Evolutionary conservation across 2,888 invertebrate genomes (phyloP).

Genomic region (Drosophila diplacantha): DNA sequence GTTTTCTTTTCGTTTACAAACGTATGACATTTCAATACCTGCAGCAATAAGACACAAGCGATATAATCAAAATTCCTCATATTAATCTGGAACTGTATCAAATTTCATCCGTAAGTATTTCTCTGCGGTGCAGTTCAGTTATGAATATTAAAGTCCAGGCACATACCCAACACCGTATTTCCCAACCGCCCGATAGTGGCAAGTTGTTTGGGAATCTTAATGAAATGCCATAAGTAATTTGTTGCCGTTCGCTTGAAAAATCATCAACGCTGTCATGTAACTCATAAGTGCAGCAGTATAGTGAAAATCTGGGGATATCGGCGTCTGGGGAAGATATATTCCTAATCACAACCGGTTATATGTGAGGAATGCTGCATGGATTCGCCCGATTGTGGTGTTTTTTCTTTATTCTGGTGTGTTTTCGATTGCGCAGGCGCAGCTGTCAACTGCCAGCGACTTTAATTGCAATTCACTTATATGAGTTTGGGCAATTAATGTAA

Average conservation of each 20-base stretch:
- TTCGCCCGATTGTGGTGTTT: slow-evolving; percentile 30
- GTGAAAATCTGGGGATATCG: background rate
- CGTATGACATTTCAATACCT: slow-evolving; percentile 4
- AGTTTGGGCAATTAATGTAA: slow-evolving; percentile 7
- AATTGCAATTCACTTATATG: slow-evolving; percentile 24
- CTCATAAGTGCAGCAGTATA: slow-evolving; percentile 29
- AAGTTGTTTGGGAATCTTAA: slow-evolving; percentile 27
- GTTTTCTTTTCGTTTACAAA: background rate
- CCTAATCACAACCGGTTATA: slow-evolving; percentile 45
- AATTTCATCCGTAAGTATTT: slow-evolving; percentile 1
- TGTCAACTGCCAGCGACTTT: slow-evolving; percentile 31
- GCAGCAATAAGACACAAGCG: background rate
- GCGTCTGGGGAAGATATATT: slow-evolving; percentile 17
- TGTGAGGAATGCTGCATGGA: slow-evolving; percentile 42
- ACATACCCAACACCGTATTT: slow-evolving; percentile 8
- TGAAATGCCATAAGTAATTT: slow-evolving; percentile 47
- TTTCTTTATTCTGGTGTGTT: slow-evolving; percentile 12
- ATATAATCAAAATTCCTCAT: background rate
- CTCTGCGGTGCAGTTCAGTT: slow-evolving; percentile 1
- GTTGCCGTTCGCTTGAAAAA: slow-evolving; percentile 36
- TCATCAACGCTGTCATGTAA: slow-evolving; percentile 41
- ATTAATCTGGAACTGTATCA: background rate
- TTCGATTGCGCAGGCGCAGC: slow-evolving; percentile 47
- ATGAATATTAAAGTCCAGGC: background rate
- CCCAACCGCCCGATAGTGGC: slow-evolving; percentile 7